Conservation (phyloP, 2,113 vertebrate genomes). For the Nothobranchius furzeri region DNA sequence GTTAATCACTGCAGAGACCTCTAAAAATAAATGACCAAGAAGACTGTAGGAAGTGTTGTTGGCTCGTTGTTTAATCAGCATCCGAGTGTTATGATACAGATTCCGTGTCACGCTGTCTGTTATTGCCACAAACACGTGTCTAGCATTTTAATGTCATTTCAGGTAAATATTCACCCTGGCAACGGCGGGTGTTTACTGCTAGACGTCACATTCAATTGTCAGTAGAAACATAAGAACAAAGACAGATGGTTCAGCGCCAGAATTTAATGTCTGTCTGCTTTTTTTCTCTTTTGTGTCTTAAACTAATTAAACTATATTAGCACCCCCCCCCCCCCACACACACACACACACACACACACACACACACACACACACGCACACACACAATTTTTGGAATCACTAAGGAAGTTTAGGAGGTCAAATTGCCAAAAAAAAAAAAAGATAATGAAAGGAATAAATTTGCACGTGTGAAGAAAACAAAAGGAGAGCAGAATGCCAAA, state of each 20-base stretch:
- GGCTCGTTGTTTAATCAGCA: constrained; percentile 70
- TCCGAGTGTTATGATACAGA: constrained; percentile 40
- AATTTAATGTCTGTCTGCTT: background rate
- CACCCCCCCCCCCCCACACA: too few species aligned
- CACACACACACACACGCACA: too few species aligned
- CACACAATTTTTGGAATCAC: too few species aligned
- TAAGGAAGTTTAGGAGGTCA: background rate
- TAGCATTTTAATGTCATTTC: constrained; percentile 23
- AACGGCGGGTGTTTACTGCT: constrained; percentile 14
- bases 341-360: too few species aligned
- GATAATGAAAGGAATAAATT: too few species aligned
- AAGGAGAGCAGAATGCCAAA: background rate
- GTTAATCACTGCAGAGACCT: constrained; percentile 62
- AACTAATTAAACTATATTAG: too few species aligned
- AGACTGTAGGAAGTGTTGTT: constrained; percentile 39
- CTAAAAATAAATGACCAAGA: constrained; percentile 68
- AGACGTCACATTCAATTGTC: constrained; percentile 14
- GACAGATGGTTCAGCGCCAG: background rate
- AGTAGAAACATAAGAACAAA: background rate
- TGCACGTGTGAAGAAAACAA: background rate
- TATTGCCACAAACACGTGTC: constrained; percentile 25
- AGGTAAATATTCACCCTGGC: constrained; percentile 1
- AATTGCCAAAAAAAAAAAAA: background rate
- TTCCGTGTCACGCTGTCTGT: constrained; percentile 18
- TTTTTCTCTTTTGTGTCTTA: too few species aligned